These are phyloP conservation scores for Scolopax rusticola DNA, from an alignment of 2,797 vertebrate species.

Conservation along the genomic window DNA sequence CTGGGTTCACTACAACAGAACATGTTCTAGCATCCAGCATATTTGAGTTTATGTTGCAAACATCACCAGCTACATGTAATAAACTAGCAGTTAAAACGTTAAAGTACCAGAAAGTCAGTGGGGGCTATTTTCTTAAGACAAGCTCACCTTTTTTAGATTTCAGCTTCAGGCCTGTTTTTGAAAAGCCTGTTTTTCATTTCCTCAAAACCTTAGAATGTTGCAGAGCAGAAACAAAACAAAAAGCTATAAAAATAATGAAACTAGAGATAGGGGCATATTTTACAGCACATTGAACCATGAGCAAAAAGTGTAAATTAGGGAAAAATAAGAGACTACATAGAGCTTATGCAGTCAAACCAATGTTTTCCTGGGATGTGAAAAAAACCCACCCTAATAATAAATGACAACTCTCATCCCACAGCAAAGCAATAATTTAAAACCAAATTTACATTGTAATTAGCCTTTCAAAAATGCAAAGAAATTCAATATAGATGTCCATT, in stretches of 20 bases:
- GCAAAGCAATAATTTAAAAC: conserved; percentile 83
- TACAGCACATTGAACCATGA: not conserved
- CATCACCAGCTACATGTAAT: not conserved
- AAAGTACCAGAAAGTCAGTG: not conserved
- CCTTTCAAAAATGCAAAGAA: conserved; percentile 81
- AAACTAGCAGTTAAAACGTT: not conserved
- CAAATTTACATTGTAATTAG: conserved; percentile 86
- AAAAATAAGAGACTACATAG: conserved; percentile 29
- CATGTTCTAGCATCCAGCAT: not conserved
- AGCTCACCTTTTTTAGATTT: not conserved
- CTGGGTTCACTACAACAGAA: not conserved
- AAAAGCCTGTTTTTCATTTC: conserved; percentile 4
- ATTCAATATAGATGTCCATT: conserved; percentile 83
- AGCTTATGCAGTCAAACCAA: conserved; percentile 50
- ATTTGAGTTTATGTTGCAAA: not conserved
- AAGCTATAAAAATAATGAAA: not conserved
- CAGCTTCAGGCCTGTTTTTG: not conserved
- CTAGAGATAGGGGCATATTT: not conserved
- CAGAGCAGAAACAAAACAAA: not conserved
- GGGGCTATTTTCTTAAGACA: not conserved
- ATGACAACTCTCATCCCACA: conserved; percentile 74
- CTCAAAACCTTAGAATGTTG: not conserved
- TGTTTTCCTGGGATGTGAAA: conserved; percentile 54
- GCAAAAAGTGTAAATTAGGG: conserved; percentile 26
- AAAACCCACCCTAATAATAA: conserved; percentile 59